Conservation (phyloP, 2,797 vertebrate genomes). For the Cyprinella venusta region DNA sequence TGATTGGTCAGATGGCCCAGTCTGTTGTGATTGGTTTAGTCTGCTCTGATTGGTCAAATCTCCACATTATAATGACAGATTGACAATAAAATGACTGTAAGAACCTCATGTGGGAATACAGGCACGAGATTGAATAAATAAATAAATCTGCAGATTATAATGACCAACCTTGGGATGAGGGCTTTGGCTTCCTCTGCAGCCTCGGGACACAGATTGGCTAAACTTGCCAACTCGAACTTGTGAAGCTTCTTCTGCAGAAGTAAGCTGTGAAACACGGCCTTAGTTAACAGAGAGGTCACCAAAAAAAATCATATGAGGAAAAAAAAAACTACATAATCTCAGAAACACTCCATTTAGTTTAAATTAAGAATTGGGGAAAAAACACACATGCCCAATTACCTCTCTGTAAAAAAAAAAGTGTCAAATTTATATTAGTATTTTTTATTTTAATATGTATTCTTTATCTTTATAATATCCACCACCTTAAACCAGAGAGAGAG, state of each 20-base stretch:
- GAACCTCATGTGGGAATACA: too few relatives aligned
- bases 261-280: constrained; percentile 75
- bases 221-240: constrained; percentile 94
- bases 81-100: not conserved
- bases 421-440: too few relatives aligned
- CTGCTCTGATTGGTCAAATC: too few relatives aligned
- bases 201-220: constrained; percentile 96
- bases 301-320: too few relatives aligned
- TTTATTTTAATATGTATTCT: too few relatives aligned
- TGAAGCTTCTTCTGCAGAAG: constrained; percentile 97
- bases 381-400: not conserved
- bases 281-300: not conserved
- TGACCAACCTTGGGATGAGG: constrained; percentile 88
- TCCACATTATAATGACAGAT: too few relatives aligned
- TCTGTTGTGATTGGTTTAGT: too few relatives aligned
- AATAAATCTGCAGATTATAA: too few relatives aligned
- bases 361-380: not conserved
- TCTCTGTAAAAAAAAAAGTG: too few relatives aligned
- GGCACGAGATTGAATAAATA: not conserved
- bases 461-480: too few relatives aligned
- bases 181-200: constrained; percentile 96
- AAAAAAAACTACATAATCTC: not conserved
- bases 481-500: too few relatives aligned
- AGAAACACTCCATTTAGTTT: not conserved
- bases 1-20: too few relatives aligned